Base-by-base conservation (phyloP, 2,888 invertebrate genomes). In the Drosophila austrosaltans region DNA sequence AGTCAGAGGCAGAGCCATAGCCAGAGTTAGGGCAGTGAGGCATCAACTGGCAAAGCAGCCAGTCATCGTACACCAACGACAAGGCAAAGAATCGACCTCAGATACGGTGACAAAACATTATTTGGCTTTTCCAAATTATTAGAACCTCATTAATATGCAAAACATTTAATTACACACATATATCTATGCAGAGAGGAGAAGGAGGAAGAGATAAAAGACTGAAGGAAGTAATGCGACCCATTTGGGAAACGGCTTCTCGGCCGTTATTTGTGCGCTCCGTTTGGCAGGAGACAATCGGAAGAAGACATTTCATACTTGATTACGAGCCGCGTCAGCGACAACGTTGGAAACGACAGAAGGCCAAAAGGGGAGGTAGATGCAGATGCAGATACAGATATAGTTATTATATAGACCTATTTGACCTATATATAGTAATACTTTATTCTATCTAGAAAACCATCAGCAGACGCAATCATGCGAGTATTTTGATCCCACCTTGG, bases 211-310 rank as follows among this genome's bases (percentile, higher is more conserved):
- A 40, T 20, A 28, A 54, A 22, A 6, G 20, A 7, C 53, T 32
- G 20, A 53, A 36, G 59, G 30, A 25, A 59, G 8, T 56, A 67
- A 94, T 94, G 94, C 83, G 81, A 63, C 74, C 87, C 81, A 94
- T 94, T 90, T 95, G 94, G 94, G 94, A 94, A 90, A 93, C 94
- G 78, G 94, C 94, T 73, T 94, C 94, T 91, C 93, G 94, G 75
- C 94, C 94, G 87, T 92, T 94, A 91, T 94, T 94, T 91, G 93
- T 94, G 76, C 93, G 93, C 83, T 94, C 94, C 56, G 94, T 94
- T 63, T 97, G 96, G 96, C 94, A 95, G 69, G 91, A 91, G 70
- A 74, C 86, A 25, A 82, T 72, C 67, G 94, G 95, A 88, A 95
- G 91, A 54, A 82, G 92, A 8, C 91, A 91, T 77, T 92, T 92